Evolutionary conservation across 2,113 vertebrate genomes (phyloP).

Genomic region (Gnathochromis pfefferi): DNA sequence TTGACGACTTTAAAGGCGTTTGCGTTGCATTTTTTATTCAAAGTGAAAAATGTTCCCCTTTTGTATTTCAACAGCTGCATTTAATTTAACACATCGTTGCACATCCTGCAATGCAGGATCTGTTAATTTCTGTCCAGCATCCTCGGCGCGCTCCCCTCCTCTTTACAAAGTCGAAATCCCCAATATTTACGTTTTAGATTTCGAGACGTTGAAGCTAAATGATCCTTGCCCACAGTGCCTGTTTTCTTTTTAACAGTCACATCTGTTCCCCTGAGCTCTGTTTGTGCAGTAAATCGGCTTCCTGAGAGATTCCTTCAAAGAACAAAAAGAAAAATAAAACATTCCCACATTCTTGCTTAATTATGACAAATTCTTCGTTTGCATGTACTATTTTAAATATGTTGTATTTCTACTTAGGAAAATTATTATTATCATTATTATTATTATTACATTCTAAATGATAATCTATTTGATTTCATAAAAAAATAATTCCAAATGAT

Average conservation of each 20-base stretch:
- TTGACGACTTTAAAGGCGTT: conserved; percentile 25
- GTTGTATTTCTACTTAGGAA: background rate
- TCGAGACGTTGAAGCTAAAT: conserved; percentile 74
- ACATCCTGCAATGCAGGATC: conserved; percentile 77
- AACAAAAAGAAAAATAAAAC: conserved; percentile 14
- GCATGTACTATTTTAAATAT: background rate
- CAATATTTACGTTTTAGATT: conserved; percentile 74
- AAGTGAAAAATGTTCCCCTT: conserved; percentile 31
- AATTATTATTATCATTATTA: background rate
- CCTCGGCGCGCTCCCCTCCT: conserved; percentile 26
- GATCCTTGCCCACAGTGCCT: conserved; percentile 64
- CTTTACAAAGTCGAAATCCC: conserved; percentile 46
- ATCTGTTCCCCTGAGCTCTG: conserved; percentile 63
- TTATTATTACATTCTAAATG: background rate
- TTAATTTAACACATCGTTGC: conserved; percentile 80
- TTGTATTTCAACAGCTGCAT: conserved; percentile 74
- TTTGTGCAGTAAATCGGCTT: conserved; percentile 60
- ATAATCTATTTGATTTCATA: background rate
- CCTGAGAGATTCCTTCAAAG: conserved; percentile 44
- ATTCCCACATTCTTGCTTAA: background rate
- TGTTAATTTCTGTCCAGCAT: conserved; percentile 61
- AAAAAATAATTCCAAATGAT: background rate
- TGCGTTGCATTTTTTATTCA: conserved; percentile 23
- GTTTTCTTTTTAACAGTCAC: conserved; percentile 60
- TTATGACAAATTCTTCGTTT: background rate